phyloP scores from a whole-genome alignment of 2,113 vertebrate species.

The Orcinus orca region DNA sequence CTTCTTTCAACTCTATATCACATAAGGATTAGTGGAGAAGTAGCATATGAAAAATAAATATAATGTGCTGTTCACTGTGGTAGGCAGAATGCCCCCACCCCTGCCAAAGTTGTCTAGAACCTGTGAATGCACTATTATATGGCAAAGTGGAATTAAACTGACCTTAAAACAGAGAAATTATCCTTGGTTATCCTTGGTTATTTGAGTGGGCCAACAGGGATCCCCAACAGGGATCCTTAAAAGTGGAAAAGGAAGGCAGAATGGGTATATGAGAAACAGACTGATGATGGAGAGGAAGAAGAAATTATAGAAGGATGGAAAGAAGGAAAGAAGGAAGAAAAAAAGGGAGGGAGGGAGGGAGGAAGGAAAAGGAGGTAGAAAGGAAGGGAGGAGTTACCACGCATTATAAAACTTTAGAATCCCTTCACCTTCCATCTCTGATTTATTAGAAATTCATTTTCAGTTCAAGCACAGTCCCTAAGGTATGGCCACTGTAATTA shows the following conservation, averaged over 20 bases:
- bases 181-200: neutral
- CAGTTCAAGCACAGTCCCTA: neutral
- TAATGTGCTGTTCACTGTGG: neutral
- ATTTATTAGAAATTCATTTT: slow-evolving; percentile 1
- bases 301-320: neutral
- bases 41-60: neutral
- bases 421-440: fast-evolving
- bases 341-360: neutral
- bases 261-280: neutral
- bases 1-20: neutral
- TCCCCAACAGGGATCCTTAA: neutral
- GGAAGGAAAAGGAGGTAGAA: neutral
- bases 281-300: neutral
- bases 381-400: fast-evolving
- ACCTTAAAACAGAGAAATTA: neutral
- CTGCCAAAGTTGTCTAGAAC: neutral
- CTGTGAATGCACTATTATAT: neutral
- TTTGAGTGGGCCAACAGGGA: neutral
- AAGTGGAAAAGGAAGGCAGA: neutral
- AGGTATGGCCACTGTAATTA: neutral
- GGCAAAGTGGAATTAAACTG: neutral
- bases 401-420: neutral
- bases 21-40: neutral
- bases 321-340: neutral
- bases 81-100: neutral